These are phyloP conservation scores for Eretmocerus hayati DNA, from an alignment of 2,888 invertebrate species.

Conservation along the genomic window DNA sequence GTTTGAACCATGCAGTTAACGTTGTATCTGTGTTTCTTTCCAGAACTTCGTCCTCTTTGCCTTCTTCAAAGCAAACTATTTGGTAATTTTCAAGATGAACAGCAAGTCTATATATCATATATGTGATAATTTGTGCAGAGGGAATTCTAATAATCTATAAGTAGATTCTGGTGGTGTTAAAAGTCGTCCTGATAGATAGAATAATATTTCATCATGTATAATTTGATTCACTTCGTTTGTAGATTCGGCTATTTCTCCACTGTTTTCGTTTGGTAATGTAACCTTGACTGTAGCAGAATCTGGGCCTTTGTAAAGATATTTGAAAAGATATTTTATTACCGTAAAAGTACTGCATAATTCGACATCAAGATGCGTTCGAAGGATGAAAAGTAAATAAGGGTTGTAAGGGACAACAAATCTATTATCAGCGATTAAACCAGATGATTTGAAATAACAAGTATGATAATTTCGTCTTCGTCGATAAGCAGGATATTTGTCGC, in stretches of 20 bases:
- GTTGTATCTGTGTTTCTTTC: conserved; percentile 12
- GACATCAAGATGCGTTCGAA: conserved; percentile 1
- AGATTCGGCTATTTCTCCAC: neutral
- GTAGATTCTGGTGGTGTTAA: neutral
- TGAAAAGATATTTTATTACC: too few species aligned
- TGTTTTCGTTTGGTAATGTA: neutral
- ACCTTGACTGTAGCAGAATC: conserved; percentile 1
- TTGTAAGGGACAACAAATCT: too few species aligned
- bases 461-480: conserved; percentile 2
- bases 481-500: conserved; percentile 9
- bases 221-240: too few species aligned
- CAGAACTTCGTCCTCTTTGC: conserved; percentile 2
- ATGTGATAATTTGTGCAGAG: too few species aligned
- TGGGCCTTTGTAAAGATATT: too few species aligned
- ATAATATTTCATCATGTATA: conserved; percentile 7
- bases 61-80: conserved; percentile 1
- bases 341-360: conserved; percentile 3
- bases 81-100: too few species aligned
- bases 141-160: neutral
- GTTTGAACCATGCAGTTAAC: conserved; percentile 13
- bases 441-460: neutral
- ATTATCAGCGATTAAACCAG: neutral
- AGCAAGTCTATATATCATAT: too few species aligned
- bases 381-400: neutral
- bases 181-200: neutral